Percentiles rank a stretch among this genome's conserved stretches.
phyloP scores from a whole-genome alignment of 1,140 invertebrate genomes.

The Drosophila simulans region DNA sequence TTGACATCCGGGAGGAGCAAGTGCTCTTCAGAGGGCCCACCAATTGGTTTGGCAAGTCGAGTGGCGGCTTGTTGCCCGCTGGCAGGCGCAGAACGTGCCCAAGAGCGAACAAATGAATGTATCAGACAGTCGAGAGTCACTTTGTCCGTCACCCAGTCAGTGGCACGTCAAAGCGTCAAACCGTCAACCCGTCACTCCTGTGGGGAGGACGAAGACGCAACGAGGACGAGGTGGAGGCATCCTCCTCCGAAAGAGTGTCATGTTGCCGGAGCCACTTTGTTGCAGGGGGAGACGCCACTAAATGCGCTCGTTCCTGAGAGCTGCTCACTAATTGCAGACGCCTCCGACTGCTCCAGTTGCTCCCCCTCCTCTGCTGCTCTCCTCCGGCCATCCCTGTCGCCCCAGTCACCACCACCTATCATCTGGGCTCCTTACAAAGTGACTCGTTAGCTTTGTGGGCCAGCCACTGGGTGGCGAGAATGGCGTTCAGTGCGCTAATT shows the following conservation, averaged over 20 bases:
- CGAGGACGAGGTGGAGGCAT: slow-evolving; percentile 3
- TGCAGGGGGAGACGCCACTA: slow-evolving; percentile 62
- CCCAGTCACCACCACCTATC: slow-evolving; percentile 12
- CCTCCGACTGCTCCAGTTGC: slow-evolving; percentile 35
- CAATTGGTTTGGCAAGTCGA: slow-evolving; percentile 71
- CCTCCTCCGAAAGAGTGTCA: slow-evolving; percentile 59
- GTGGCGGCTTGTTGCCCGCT: slow-evolving; percentile 56
- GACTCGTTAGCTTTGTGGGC: slow-evolving; percentile 73
- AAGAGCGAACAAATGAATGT: slow-evolving; percentile 65
- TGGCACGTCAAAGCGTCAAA: slow-evolving; percentile 20
- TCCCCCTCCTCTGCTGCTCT: not conserved
- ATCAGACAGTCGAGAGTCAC: slow-evolving; percentile 54
- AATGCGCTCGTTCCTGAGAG: slow-evolving; percentile 58
- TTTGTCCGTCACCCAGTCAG: slow-evolving; percentile 34
- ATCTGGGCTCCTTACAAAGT: slow-evolving; percentile 68
- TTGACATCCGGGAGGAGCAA: slow-evolving; percentile 61
- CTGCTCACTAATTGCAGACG: slow-evolving; percentile 75
- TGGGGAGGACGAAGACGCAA: not conserved
- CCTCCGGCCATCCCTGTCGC: no score
- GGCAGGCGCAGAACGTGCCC: slow-evolving; percentile 57
- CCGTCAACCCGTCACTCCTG: slow-evolving; percentile 28
- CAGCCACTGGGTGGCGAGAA: slow-evolving; percentile 12
- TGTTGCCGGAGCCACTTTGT: slow-evolving; percentile 70
- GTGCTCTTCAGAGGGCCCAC: slow-evolving; percentile 34
- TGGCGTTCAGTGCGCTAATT: slow-evolving; percentile 73